phyloP scores from a whole-genome alignment of 2,797 vertebrate species.

The Parauchenoglanis ngamensis region DNA sequence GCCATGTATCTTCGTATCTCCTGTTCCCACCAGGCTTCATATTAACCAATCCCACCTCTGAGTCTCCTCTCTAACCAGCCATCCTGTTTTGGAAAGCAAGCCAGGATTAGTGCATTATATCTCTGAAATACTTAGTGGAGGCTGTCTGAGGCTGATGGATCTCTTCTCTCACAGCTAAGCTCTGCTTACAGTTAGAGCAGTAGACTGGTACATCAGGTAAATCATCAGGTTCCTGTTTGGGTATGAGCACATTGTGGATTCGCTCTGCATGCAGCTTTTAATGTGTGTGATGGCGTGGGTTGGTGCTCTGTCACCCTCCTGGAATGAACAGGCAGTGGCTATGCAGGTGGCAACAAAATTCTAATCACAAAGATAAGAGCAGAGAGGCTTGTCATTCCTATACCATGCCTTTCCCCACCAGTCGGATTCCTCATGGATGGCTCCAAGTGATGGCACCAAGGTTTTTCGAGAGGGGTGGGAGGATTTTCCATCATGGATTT shows the following conservation, averaged over 20 bases:
- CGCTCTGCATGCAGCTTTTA: constrained; percentile 24
- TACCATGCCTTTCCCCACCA: background rate
- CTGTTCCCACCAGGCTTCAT: constrained; percentile 11
- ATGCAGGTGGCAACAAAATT: constrained; percentile 40
- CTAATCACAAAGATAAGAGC: constrained; percentile 39
- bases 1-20: background rate
- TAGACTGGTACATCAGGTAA: background rate
- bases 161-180: constrained; percentile 9
- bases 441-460: constrained; percentile 37
- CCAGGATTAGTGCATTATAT: constrained; percentile 9
- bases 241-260: constrained; percentile 5
- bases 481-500: constrained; percentile 50
- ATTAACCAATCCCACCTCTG: constrained; percentile 28
- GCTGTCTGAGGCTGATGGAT: constrained; percentile 5
- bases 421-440: constrained; percentile 36
- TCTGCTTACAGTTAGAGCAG: constrained; percentile 30
- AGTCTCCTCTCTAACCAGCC: constrained; percentile 12
- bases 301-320: constrained; percentile 1
- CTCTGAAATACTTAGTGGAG: constrained; percentile 25
- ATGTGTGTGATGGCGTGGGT: background rate
- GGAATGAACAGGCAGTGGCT: constrained; percentile 26
- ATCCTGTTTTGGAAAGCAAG: constrained; percentile 21
- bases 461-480: background rate
- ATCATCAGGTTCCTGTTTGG: constrained; percentile 11
- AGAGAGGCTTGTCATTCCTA: constrained; percentile 39